phyloP scores from a whole-genome alignment of 2,113 vertebrate species.

The Falco punctatus region DNA sequence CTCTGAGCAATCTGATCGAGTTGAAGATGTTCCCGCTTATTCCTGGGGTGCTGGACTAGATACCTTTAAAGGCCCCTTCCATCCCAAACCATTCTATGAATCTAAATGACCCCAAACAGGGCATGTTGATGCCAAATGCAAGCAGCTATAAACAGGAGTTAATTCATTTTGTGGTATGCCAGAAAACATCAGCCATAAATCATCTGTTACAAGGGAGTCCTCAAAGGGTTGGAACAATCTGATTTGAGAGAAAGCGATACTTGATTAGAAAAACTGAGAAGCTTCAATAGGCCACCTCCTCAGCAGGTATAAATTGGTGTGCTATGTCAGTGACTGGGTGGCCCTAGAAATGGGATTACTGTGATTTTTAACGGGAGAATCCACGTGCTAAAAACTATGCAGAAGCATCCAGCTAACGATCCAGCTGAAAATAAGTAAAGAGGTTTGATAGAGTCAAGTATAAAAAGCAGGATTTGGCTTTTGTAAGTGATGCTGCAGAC shows the following conservation, averaged over 20 bases:
- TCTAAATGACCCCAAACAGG: background rate
- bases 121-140: background rate
- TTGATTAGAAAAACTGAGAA: background rate
- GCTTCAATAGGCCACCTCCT: background rate
- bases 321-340: background rate
- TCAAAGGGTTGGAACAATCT: background rate
- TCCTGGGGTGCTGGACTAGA: background rate
- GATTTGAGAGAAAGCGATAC: background rate
- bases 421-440: background rate
- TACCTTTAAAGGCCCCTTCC: background rate
- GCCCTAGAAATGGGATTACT: background rate
- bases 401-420: background rate
- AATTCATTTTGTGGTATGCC: background rate
- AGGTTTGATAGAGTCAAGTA: background rate
- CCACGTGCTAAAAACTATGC: background rate
- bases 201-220: background rate
- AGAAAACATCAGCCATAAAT: background rate
- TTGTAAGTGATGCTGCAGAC: background rate
- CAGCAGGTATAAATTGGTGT: background rate
- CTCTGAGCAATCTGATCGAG: background rate
- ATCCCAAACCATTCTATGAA: background rate
- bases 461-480: background rate
- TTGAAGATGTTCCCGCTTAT: background rate
- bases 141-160: background rate
- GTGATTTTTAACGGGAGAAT: background rate